Percentiles rank a stretch among this genome's conserved stretches.
phyloP scores from a whole-genome alignment of 1,140 invertebrate species.

The Drosophila lacteicornis region DNA sequence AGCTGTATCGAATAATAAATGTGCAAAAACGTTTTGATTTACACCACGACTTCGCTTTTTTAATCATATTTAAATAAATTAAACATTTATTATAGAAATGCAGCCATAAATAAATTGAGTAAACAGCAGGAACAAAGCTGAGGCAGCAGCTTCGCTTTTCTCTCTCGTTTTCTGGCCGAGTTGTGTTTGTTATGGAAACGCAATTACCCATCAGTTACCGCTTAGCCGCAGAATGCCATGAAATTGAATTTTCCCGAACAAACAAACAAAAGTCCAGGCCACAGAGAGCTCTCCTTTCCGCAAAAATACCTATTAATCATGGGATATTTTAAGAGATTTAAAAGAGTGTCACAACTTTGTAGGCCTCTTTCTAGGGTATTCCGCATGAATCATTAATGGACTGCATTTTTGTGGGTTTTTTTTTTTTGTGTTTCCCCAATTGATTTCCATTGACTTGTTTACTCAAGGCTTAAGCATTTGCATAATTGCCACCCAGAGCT shows the following conservation, averaged over 20 bases:
- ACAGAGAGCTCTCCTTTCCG: neutral
- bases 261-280: slow-evolving; percentile 13
- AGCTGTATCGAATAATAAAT: slow-evolving; percentile 58
- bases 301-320: slow-evolving; percentile 12
- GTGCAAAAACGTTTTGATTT: slow-evolving; percentile 75
- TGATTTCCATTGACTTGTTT: slow-evolving; percentile 56
- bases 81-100: slow-evolving; percentile 78
- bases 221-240: slow-evolving; percentile 31
- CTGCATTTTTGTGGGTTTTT: neutral
- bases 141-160: neutral
- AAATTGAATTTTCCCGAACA: slow-evolving; percentile 20
- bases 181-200: slow-evolving; percentile 25
- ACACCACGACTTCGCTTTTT: slow-evolving; percentile 59
- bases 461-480: slow-evolving; percentile 49
- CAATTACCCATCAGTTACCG: slow-evolving; percentile 41
- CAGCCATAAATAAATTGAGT: slow-evolving; percentile 73
- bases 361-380: slow-evolving; percentile 7
- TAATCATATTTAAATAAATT: slow-evolving; percentile 82
- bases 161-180: neutral
- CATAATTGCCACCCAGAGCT: slow-evolving; percentile 63
- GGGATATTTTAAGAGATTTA: neutral
- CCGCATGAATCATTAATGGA: neutral
- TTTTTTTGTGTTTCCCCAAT: slow-evolving; percentile 13
- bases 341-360: neutral
- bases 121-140: slow-evolving; percentile 47